Conservation (phyloP, 2,797 vertebrate genomes). For the Anguilla marmorata region DNA sequence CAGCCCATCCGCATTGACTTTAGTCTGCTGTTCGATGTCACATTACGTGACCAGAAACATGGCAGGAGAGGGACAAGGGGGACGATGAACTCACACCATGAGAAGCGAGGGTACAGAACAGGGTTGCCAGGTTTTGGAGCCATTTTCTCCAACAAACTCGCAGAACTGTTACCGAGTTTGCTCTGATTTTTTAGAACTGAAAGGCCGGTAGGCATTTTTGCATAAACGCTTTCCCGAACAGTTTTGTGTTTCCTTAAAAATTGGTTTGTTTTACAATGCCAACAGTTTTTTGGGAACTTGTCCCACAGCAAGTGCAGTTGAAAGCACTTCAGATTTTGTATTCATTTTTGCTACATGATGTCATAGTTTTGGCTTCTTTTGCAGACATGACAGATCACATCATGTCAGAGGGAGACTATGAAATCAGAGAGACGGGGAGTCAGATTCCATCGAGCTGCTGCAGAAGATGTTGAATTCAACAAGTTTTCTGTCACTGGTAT, state of each 20-base stretch:
- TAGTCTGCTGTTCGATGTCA: not conserved
- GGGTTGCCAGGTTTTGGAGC: not conserved
- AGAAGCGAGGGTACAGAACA: not conserved
- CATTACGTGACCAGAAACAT: not conserved
- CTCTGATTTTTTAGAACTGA: not conserved
- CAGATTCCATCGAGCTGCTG: not conserved
- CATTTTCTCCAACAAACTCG: not conserved
- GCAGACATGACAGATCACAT: not conserved
- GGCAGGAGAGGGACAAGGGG: not conserved
- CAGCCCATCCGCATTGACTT: conserved; percentile 39
- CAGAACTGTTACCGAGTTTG: not conserved
- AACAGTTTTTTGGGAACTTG: not conserved
- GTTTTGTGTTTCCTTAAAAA: not conserved
- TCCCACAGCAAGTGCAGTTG: not conserved
- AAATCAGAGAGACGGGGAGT: too few relatives aligned
- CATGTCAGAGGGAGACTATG: not conserved
- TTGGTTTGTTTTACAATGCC: not conserved
- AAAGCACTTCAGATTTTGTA: not conserved
- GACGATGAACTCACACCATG: not conserved
- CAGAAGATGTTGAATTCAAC: not conserved
- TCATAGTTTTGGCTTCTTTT: not conserved
- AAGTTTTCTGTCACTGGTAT: not conserved
- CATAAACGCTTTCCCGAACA: not conserved
- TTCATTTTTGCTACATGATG: not conserved
- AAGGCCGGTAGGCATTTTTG: not conserved